Conservation (phyloP, 2,888 invertebrate species). For the Hipparchia sbordonii region DNA sequence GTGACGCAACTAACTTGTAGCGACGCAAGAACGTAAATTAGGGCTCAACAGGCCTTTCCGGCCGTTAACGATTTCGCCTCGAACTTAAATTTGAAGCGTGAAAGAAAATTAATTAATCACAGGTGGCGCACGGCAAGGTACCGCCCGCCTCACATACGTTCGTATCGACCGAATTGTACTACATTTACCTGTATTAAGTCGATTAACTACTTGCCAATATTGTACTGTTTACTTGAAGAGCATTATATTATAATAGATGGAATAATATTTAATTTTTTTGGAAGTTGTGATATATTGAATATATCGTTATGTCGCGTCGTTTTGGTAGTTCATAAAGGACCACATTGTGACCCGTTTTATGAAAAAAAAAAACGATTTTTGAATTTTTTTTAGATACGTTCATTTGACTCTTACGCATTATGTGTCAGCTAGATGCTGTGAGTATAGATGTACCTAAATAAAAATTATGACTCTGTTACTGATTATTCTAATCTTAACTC, state of each 20-base stretch:
- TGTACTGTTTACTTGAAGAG: not conserved
- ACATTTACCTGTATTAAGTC: not conserved
- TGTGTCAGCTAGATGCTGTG: no score
- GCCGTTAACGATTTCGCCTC: slow-evolving; percentile 73
- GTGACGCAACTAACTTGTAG: slow-evolving; percentile 71
- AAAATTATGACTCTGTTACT: no score
- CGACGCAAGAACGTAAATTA: slow-evolving; percentile 76
- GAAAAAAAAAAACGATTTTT: no score
- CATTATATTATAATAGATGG: not conserved
- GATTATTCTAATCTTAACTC: no score
- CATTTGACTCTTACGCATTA: no score
- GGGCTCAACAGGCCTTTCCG: slow-evolving; percentile 78
- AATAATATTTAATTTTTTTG: no score
- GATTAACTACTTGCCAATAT: slow-evolving; percentile 4
- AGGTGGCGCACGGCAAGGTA: slow-evolving; percentile 52
- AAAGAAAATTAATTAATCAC: slow-evolving; percentile 81
- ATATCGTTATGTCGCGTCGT: no score
- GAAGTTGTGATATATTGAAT: no score
- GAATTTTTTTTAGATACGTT: no score
- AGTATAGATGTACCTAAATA: no score
- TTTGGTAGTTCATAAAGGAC: no score
- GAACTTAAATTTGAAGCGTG: slow-evolving; percentile 73
- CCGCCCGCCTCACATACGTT: slow-evolving; percentile 21
- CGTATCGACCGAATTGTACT: slow-evolving; percentile 21
- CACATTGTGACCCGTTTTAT: no score